Base-by-base conservation (phyloP, 2,113 vertebrate species). In the Eidolon helvum region DNA sequence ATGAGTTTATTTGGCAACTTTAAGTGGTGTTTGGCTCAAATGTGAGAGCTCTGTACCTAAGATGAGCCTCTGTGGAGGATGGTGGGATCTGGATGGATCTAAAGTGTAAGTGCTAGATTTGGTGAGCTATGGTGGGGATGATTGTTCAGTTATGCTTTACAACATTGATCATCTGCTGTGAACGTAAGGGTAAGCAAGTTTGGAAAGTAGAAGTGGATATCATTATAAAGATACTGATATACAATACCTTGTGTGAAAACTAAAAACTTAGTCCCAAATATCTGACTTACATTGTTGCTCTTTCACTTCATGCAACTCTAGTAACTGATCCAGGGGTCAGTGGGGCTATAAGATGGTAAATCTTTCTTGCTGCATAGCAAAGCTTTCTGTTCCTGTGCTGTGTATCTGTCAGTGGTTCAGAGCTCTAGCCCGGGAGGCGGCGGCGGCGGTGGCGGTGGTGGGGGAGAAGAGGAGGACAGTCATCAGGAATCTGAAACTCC, bases 391-490 rank as follows among this genome's bases (percentile, higher is more conserved):
- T 95, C 95, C 59, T 97, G 79, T 94, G 50, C 93, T 35, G 89
- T 95, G 48, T 94, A 12, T 96, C 85, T 98, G n/a, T 55, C 94
- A 99, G 99, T 99, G 95, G 98, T 99, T 95, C 99, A 99, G 97
- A 99, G 97, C 45, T 99, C 98, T 50, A 98, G 99, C 26, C 98
- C 99, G 55, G 99, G 98, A 98, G 97, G 99, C 98, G 94, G 95
- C 12, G 90, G 97, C 98, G 96, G 95, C 12, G 85, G 97, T 98
- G 98, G 95, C 19, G 97, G 99, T 18, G 98, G 98, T 98, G 97
- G 99, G 98, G 97, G 97, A 98, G 98, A 99, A 98, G 98, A 99
- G 97, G 98, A 99, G 66, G 99, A 99, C 65, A 99, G 99, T n/a
- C 99, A 98, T 68, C 98, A 98, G 59, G 99, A 98, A 90, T 98